Evolutionary conservation across 2,888 invertebrate species (phyloP).

Genomic region (Nephrotoma flavescens): DNA sequence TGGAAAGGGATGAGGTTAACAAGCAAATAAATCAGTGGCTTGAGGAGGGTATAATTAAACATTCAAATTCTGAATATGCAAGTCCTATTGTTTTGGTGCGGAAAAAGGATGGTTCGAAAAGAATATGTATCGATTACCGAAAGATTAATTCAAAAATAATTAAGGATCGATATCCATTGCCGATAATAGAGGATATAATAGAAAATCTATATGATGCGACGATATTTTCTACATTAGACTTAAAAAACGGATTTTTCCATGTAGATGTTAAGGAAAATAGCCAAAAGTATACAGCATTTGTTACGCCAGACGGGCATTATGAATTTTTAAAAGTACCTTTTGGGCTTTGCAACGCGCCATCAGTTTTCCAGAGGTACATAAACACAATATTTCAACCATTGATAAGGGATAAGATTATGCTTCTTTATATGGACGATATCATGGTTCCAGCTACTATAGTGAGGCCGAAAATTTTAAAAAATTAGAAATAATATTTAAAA

Average conservation of each 20-base stretch:
- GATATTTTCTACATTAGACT: no score
- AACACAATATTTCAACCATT: no score
- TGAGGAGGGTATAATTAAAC: background rate
- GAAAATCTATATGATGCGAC: background rate
- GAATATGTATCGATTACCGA: background rate
- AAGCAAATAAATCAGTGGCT: background rate
- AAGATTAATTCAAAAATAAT: background rate
- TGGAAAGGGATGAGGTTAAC: background rate
- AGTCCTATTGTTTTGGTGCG: background rate
- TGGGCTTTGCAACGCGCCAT: no score
- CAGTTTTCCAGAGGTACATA: no score
- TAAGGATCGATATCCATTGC: background rate
- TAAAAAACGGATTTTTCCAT: no score
- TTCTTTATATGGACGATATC: background rate
- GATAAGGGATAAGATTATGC: no score
- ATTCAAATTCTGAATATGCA: background rate
- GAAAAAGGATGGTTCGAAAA: no score
- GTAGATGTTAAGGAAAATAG: no score
- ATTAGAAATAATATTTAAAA: background rate
- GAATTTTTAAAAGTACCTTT: no score
- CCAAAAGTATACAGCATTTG: no score
- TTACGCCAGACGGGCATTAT: no score
- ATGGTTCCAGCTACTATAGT: background rate
- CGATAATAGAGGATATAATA: background rate
- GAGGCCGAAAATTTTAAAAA: background rate